Evolutionary conservation across 1,140 invertebrate genomes (phyloP).

Genomic region (Microplitis demolitor): DNA sequence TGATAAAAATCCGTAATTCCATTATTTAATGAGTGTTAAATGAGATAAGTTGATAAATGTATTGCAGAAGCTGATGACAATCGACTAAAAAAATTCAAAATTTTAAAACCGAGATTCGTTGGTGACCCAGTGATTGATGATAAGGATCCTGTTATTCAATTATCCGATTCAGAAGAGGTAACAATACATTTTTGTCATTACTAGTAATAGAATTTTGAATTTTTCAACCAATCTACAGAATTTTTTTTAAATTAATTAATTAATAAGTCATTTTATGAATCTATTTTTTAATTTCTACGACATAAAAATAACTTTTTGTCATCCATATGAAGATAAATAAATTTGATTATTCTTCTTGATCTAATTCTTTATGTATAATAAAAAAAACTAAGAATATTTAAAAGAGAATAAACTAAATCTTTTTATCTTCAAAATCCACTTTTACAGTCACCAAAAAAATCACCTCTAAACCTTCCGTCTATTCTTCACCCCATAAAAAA

Average conservation of each 20-base stretch:
- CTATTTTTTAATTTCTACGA: too few species aligned
- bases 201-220: too few species aligned
- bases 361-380: too few species aligned
- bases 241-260: too few species aligned
- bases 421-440: constrained; percentile 15
- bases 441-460: constrained; percentile 1
- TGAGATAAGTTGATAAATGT: neutral
- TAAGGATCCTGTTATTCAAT: neutral
- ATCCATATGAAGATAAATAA: too few species aligned
- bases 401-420: neutral
- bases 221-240: too few species aligned
- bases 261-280: too few species aligned
- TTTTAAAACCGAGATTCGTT: constrained; percentile 13
- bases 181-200: neutral
- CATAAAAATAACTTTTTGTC: too few species aligned
- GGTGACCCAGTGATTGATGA: neutral
- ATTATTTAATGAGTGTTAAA: constrained; percentile 29
- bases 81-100: neutral
- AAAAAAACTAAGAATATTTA: neutral
- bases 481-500: neutral
- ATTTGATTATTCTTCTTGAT: too few species aligned
- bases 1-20: constrained; percentile 41
- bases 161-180: neutral
- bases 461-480: neutral
- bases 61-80: neutral